Base-by-base conservation (phyloP, 2,888 invertebrate species). In the Eulithis testata region DNA sequence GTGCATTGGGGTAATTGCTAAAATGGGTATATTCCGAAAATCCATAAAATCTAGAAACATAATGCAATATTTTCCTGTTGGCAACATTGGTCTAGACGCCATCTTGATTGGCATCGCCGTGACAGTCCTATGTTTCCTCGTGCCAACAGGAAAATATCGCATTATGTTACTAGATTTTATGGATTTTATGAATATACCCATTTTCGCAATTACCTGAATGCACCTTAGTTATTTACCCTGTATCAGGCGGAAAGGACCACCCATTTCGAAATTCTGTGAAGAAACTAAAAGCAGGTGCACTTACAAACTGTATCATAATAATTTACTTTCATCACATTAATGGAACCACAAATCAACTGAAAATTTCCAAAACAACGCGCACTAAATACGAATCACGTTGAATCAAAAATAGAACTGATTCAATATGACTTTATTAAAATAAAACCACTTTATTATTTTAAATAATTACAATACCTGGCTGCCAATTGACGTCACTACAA, bases 371-470 rank as follows among this genome's bases (percentile, higher is more conserved):
- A 72, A 60, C 55, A 56, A 44, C 7, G 54, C 53, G 55, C 53
- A 53, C 66, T 68, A 67, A 55, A 73, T 65, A 68, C 67, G 69
- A 57, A 71, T 60, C 56, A 60, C 63, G 68, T 69, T 67, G 65
- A 47, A 44, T 51, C 45, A 11, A 44, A 58, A 66, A 66, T 66
- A 63, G 37, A 40, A 7, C 14, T 66, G 66, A 66, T 49, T 66
- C 66, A 62, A 45, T 59, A 53, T 37, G 14, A 54, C 43, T 21
- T 60, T 65, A 52, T 57, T 50, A 37, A 52, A 52, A 61, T 56
- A 51, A 45, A 65, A 63, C 45, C 60, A 53, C 55, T 45, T 64
- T 63, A 60, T 66, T 65, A 63, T 62, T 53, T 51, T 62, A 69
- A 70, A 63, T 68, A 69, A 73, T 51, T 65, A 61, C 67, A 70